Evolutionary conservation across 1,140 invertebrate species (phyloP), one percentile per base, ranked within the genome.

Genomic region (Habropoda laboriosa): DNA sequence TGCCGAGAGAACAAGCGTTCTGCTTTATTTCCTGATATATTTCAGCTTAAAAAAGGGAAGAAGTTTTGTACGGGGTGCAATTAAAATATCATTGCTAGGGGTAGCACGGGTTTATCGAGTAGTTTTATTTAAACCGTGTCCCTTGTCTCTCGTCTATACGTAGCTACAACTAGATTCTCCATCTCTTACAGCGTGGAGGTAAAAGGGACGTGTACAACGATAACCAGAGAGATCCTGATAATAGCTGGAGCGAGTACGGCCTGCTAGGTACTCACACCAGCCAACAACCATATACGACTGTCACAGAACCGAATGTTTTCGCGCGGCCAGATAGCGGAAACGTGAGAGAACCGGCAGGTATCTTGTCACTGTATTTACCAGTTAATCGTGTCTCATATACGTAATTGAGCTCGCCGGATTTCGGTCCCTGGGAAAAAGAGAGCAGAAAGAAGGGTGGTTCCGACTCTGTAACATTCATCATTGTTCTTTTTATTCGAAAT

Each of bases 221-320:
- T 76, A 57, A 76, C 61, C 30, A 2, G n/a, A 18, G 60, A 53
- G 60, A 38, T 58, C 7, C 74, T 27, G 74, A 76, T 76, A 67
- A 76, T 30, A 32, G 38, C 40, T 42, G 57, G 27, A 21, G 10
- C 18, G n/a, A n/a, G n/a, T n/a, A n/a, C n/a, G n/a, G n/a, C n/a
- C n/a, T n/a, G n/a, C n/a, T n/a, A n/a, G n/a, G n/a, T n/a, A n/a
- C n/a, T n/a, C n/a, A n/a, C n/a, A n/a, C n/a, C n/a, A n/a, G n/a
- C n/a, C n/a, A n/a, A n/a, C n/a, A n/a, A n/a, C n/a, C n/a, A n/a
- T n/a, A n/a, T n/a, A n/a, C n/a, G 53, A 40, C n/a, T 60, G 55
- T 61, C 70, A 45, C 57, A 3, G 1, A 7, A 40, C n/a, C 21
- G 47, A 64, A 55, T 18, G n/a, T 24, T 49, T 32, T n/a, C 13